Evolutionary conservation across 2,888 invertebrate genomes (phyloP).

Genomic region (Globia sparganii): DNA sequence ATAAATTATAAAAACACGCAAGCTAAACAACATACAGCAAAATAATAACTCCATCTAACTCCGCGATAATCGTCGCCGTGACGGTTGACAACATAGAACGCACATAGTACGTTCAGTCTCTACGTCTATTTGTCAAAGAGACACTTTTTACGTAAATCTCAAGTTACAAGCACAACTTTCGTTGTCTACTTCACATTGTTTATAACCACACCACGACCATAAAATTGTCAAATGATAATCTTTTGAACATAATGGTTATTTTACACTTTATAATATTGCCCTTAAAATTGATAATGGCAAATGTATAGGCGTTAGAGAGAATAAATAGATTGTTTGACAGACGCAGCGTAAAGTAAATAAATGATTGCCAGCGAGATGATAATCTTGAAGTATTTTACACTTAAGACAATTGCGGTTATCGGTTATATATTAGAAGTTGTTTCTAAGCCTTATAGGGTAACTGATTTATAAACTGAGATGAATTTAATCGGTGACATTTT

Average conservation of each 20-base stretch:
- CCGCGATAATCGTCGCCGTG: conserved; percentile 24
- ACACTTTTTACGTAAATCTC: conserved; percentile 60
- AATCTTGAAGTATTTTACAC: conserved; percentile 64
- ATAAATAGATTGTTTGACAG: conserved; percentile 66
- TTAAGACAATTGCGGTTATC: conserved; percentile 58
- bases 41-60: conserved; percentile 43
- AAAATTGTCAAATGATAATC: conserved; percentile 74
- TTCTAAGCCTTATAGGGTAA: conserved; percentile 25
- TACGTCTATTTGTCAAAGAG: conserved; percentile 45
- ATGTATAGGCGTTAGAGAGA: conserved; percentile 60
- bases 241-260: conserved; percentile 68
- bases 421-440: conserved; percentile 34
- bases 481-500: conserved; percentile 39
- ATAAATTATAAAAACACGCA: conserved; percentile 11
- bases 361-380: conserved; percentile 57
- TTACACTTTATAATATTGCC: conserved; percentile 70
- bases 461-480: conserved; percentile 35
- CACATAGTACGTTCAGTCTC: conserved; percentile 23
- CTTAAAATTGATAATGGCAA: conserved; percentile 68
- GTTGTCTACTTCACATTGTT: conserved; percentile 58
- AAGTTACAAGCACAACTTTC: conserved; percentile 62
- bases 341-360: conserved; percentile 61
- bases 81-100: conserved; percentile 21
- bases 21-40: not conserved
- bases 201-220: conserved; percentile 58